Conservation (phyloP, 2,888 invertebrate species). For the Drosophila demipolita region DNA sequence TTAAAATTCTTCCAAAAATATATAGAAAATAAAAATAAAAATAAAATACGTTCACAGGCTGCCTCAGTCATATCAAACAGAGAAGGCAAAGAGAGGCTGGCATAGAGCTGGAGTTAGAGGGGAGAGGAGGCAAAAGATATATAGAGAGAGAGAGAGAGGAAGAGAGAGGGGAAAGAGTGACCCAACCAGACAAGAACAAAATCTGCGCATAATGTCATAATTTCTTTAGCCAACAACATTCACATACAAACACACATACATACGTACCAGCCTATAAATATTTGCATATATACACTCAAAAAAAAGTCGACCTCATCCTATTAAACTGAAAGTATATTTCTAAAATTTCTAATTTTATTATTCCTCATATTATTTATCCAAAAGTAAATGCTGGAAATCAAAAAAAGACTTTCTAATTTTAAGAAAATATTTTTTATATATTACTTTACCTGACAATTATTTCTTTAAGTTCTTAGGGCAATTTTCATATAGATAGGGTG, state of each 20-base stretch:
- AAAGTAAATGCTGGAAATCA: not conserved
- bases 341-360: not conserved
- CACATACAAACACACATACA: not conserved
- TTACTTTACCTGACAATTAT: not conserved
- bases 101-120: not conserved
- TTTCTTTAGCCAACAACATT: conserved; percentile 34
- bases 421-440: not conserved
- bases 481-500: not conserved
- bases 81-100: not conserved
- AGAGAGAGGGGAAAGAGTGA: not conserved
- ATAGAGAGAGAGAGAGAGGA: not conserved
- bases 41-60: conserved; percentile 29
- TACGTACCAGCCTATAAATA: conserved; percentile 5
- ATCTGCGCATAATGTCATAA: conserved; percentile 67
- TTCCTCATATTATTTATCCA: not conserved
- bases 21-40: conserved; percentile 51
- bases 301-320: not conserved
- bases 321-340: not conserved
- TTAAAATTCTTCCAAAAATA: conserved; percentile 64
- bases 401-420: not conserved
- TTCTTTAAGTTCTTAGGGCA: not conserved
- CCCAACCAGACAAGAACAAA: conserved; percentile 24
- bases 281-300: conserved; percentile 5
- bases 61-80: conserved; percentile 7
- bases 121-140: not conserved